These are phyloP conservation scores for Eristalinus aeneus DNA, from an alignment of 2,888 invertebrate species.

Conservation along the genomic window DNA sequence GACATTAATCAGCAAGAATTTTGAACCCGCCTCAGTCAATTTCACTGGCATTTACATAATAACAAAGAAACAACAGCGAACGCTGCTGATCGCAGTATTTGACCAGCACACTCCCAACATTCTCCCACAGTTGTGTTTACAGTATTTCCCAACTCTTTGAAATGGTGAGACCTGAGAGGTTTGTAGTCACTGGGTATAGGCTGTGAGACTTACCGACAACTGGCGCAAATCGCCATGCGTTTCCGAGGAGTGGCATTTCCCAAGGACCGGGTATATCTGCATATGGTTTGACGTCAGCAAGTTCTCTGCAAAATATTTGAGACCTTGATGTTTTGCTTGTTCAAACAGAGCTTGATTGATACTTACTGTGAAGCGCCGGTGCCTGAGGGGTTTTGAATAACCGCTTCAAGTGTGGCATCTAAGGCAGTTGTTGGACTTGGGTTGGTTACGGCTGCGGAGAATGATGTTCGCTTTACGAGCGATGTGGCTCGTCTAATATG, in stretches of 20 bases:
- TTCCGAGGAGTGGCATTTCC: conserved; percentile 88
- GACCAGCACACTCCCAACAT: background rate
- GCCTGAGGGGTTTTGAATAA: background rate
- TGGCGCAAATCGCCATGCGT: conserved; percentile 90
- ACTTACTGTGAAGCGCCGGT: conserved; percentile 45
- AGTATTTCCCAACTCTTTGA: background rate
- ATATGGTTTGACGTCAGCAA: conserved; percentile 82
- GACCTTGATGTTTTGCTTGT: background rate
- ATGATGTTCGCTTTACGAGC: conserved; percentile 76
- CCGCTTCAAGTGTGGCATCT: conserved; percentile 15
- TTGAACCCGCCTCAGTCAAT: background rate
- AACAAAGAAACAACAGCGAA: background rate
- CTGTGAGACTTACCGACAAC: conserved; percentile 82
- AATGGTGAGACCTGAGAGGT: background rate
- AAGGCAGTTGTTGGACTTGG: conserved; percentile 38
- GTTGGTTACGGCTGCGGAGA: conserved; percentile 74
- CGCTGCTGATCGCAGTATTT: background rate
- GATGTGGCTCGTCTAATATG: conserved; percentile 75
- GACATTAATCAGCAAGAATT: background rate
- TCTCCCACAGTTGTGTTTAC: background rate
- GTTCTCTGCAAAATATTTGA: conserved; percentile 43
- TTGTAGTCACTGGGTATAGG: background rate
- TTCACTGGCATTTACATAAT: background rate
- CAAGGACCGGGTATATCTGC: conserved; percentile 88
- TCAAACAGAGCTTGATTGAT: background rate